Evolutionary conservation across 2,888 invertebrate genomes (phyloP).

Genomic region (Phyllotreta cruciferae): DNA sequence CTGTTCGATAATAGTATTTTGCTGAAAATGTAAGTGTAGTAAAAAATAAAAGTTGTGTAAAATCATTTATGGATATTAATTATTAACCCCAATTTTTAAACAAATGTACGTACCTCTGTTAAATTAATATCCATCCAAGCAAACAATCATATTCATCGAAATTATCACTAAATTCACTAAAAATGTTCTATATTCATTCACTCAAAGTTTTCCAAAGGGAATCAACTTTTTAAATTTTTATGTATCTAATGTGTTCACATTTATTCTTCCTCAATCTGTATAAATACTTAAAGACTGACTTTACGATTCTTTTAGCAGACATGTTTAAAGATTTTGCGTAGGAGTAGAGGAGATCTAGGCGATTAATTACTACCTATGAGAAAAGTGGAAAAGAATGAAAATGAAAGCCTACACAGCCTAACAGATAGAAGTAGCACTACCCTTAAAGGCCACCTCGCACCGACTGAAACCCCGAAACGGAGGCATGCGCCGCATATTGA

Average conservation of each 20-base stretch:
- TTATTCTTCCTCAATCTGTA: constrained; percentile 34
- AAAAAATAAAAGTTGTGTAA: too few species aligned
- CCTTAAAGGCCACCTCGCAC: constrained; percentile 1
- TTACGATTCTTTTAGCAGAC: constrained; percentile 34
- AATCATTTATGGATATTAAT: too few species aligned
- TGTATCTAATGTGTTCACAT: constrained; percentile 33
- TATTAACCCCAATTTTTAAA: too few species aligned
- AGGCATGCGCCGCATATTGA: constrained; percentile 35
- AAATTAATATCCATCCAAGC: constrained; percentile 1
- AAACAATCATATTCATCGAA: not conserved
- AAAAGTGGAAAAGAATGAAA: constrained; percentile 19
- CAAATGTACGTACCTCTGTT: not conserved
- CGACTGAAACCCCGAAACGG: constrained; percentile 20
- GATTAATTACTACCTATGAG: not conserved
- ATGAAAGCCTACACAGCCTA: constrained; percentile 28
- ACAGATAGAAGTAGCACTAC: constrained; percentile 31
- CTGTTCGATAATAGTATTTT: too few species aligned
- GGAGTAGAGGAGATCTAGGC: not conserved
- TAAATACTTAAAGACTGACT: constrained; percentile 35
- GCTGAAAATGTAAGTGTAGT: too few species aligned
- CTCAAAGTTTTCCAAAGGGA: not conserved
- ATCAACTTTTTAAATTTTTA: constrained; percentile 31
- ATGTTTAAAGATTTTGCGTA: constrained; percentile 11
- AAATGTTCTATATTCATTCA: not conserved
- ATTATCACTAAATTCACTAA: constrained; percentile 7